phyloP scores from a whole-genome alignment of 2,797 vertebrate species.

The Leptoclinus maculatus region DNA sequence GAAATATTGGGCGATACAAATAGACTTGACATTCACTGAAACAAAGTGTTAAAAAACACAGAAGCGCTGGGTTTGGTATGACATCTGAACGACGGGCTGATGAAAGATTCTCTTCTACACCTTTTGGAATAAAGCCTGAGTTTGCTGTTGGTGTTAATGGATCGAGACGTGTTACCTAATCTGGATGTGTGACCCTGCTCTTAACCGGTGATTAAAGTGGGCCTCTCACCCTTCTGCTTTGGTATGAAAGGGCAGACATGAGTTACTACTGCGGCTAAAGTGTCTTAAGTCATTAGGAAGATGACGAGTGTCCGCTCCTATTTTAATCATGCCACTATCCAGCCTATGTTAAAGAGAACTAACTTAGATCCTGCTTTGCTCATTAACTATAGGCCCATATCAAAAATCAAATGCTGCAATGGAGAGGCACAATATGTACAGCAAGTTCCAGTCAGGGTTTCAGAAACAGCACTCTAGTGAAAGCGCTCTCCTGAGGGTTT shows the following conservation, averaged over 20 bases:
- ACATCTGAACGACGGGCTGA: background rate
- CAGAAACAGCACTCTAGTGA: too few species aligned
- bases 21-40: background rate
- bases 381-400: too few species aligned
- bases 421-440: too few species aligned
- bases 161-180: slow-evolving; percentile 11
- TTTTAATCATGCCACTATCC: too few species aligned
- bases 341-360: too few species aligned
- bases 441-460: too few species aligned
- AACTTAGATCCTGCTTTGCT: too few species aligned
- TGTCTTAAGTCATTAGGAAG: background rate
- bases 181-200: slow-evolving; percentile 3
- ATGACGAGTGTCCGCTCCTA: too few species aligned
- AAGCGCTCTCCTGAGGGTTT: too few species aligned
- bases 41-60: background rate
- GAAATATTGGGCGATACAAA: background rate
- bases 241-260: background rate
- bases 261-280: slow-evolving; percentile 2
- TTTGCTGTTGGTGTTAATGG: background rate
- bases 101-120: background rate
- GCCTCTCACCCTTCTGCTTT: background rate
- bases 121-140: background rate
- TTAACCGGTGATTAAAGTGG: slow-evolving; percentile 7
- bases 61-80: background rate
- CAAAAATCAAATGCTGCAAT: too few species aligned